Percentiles rank a stretch among this genome's conserved stretches.
phyloP scores from a whole-genome alignment of 37 sponge, comb jelly and placozoan species.

The Theonella swinhoei region DNA sequence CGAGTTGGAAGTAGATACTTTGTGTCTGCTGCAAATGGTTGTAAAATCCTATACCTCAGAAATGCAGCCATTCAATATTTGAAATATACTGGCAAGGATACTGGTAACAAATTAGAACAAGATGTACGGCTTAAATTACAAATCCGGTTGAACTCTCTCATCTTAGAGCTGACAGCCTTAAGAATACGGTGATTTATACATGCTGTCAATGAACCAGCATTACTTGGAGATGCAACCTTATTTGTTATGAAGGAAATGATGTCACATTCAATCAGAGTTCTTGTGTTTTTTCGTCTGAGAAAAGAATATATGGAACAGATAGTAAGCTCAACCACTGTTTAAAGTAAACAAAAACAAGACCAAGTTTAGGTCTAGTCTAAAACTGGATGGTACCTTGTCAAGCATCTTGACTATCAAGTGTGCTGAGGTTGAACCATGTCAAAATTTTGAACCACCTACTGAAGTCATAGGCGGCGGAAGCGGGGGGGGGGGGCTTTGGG shows the following conservation, averaged over 20 bases:
- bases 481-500: no score
- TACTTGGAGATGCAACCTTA: conserved; percentile 27
- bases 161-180: conserved; percentile 34
- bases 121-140: conserved; percentile 35
- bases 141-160: conserved; percentile 20
- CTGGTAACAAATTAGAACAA: conserved; percentile 40
- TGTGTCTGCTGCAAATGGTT: conserved; percentile 56
- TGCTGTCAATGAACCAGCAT: conserved; percentile 54
- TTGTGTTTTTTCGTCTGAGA: conserved; percentile 8
- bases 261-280: conserved; percentile 5
- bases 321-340: conserved; percentile 16
- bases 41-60: conserved; percentile 32
- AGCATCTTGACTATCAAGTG: no score
- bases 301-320: conserved; percentile 9
- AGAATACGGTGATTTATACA: conserved; percentile 44
- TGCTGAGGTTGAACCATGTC: no score
- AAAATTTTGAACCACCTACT: no score
- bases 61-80: conserved; percentile 50
- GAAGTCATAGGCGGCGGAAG: no score
- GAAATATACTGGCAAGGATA: conserved; percentile 25
- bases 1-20: conserved; percentile 60
- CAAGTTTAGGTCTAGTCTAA: no score
- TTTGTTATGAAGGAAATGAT: background rate
- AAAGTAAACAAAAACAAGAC: no score
- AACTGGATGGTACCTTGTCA: no score